A percentile compares a stretch with the other conserved stretches of the same genome.
Evolutionary conservation across 2,113 vertebrate genomes (phyloP).

Genomic region (Cnemophilus loriae): DNA sequence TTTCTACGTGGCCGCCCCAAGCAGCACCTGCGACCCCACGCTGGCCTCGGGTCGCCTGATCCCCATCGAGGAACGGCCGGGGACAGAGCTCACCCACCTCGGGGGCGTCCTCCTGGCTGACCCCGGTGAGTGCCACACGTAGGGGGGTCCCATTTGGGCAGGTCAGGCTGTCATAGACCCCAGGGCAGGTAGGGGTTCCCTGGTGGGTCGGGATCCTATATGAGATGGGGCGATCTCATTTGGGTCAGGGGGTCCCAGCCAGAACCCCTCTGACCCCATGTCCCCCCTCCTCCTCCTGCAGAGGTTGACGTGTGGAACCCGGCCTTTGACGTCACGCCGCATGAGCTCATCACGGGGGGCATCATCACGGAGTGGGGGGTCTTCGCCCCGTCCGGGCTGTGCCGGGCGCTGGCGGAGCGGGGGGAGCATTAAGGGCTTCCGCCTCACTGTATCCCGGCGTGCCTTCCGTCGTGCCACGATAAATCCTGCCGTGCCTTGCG

Average conservation of each 20-base stretch:
- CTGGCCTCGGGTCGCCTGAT: slow-evolving; percentile 77
- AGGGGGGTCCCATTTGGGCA: accelerated
- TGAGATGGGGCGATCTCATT: background rate
- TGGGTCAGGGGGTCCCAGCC: background rate
- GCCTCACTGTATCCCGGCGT: background rate
- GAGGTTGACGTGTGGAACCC: background rate
- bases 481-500: too few relatives aligned
- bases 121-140: accelerated
- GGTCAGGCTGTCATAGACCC: too few relatives aligned
- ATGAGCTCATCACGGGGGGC: background rate
- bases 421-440: accelerated
- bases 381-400: background rate
- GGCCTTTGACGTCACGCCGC: background rate
- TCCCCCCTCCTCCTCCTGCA: background rate
- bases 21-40: slow-evolving; percentile 83
- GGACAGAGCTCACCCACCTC: slow-evolving; percentile 83
- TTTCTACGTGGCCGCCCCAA: slow-evolving; percentile 85
- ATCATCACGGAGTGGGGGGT: background rate
- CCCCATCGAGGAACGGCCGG: slow-evolving; percentile 84
- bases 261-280: background rate
- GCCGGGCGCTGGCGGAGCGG: background rate
- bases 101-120: slow-evolving; percentile 79
- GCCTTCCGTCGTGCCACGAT: background rate
- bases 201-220: background rate
- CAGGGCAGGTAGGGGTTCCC: background rate